A percentile compares a stretch with the other conserved stretches of the same genome.
These are phyloP conservation scores for Drosophila atroscutellata DNA, from an alignment of 2,888 invertebrate genomes.

Conservation along the genomic window DNA sequence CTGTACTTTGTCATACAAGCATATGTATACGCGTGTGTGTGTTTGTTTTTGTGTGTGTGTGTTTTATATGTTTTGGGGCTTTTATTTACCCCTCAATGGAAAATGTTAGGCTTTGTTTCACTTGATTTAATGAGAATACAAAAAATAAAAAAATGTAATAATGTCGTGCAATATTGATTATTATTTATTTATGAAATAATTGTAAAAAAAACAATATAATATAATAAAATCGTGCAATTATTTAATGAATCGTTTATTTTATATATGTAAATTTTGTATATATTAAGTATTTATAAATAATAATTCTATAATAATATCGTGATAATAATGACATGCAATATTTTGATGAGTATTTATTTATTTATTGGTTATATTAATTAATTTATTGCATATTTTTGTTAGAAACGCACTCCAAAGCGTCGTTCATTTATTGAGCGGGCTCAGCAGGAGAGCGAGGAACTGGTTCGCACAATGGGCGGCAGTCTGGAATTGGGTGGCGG, in stretches of 20 bases:
- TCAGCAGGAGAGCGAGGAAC: constrained; percentile 84
- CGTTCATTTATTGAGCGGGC: constrained; percentile 84
- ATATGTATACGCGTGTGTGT: constrained; percentile 5
- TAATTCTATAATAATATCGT: background rate
- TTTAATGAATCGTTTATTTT: background rate
- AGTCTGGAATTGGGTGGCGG: constrained; percentile 83
- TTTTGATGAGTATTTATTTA: background rate
- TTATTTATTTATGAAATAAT: background rate
- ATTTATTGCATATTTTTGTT: background rate
- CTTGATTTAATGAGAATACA: constrained; percentile 10
- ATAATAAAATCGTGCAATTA: background rate
- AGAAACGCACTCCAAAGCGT: constrained; percentile 84
- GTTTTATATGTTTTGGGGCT: constrained; percentile 31
- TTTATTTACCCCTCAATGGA: constrained; percentile 37
- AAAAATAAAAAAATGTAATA: background rate
- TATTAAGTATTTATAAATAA: background rate
- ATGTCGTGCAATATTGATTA: background rate
- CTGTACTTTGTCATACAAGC: constrained; percentile 75
- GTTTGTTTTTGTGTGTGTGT: constrained; percentile 18
- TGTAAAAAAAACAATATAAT: background rate
- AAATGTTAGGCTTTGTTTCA: constrained; percentile 21
- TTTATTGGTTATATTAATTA: background rate
- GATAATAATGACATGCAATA: background rate
- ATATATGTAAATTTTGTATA: background rate
- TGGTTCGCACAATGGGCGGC: constrained; percentile 84